A percentile compares a stretch with the other conserved stretches of the same genome.
These are phyloP conservation scores for Tribolium castaneum DNA, from an alignment of 1,140 invertebrate species.

Conservation along the genomic window DNA sequence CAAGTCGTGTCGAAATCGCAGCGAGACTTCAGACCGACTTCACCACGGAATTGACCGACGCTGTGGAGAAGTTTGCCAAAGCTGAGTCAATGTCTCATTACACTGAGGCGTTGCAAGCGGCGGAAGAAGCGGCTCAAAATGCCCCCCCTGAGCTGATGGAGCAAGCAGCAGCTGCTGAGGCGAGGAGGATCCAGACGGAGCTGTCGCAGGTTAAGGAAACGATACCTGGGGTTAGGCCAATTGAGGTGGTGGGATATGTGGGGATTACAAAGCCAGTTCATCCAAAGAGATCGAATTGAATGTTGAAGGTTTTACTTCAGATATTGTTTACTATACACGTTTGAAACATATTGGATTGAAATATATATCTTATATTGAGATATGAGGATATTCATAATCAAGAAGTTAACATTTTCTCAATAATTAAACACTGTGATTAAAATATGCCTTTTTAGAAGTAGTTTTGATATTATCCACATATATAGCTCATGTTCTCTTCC, in stretches of 20 bases:
- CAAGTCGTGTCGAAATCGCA: slow-evolving; percentile 59
- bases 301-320: neutral
- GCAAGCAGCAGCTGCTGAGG: slow-evolving; percentile 62
- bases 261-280: slow-evolving; percentile 62
- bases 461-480: no score
- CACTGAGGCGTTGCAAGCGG: slow-evolving; percentile 62
- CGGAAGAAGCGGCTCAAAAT: slow-evolving; percentile 61
- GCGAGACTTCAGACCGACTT: slow-evolving; percentile 52
- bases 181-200: slow-evolving; percentile 59
- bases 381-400: no score
- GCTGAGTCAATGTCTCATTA: slow-evolving; percentile 62
- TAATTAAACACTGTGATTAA: no score
- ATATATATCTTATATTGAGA: neutral
- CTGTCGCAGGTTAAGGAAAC: slow-evolving; percentile 58
- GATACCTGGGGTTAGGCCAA: slow-evolving; percentile 58
- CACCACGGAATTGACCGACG: slow-evolving; percentile 62
- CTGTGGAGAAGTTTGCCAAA: slow-evolving; percentile 61
- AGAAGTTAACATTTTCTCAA: no score
- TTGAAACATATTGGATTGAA: neutral
- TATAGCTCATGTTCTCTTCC: no score
- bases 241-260: slow-evolving; percentile 64
- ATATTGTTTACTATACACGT: neutral
- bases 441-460: no score
- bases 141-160: slow-evolving; percentile 63
- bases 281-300: slow-evolving; percentile 41